Base-by-base conservation (phyloP, 2,113 vertebrate species). In the Vidua chalybeata region DNA sequence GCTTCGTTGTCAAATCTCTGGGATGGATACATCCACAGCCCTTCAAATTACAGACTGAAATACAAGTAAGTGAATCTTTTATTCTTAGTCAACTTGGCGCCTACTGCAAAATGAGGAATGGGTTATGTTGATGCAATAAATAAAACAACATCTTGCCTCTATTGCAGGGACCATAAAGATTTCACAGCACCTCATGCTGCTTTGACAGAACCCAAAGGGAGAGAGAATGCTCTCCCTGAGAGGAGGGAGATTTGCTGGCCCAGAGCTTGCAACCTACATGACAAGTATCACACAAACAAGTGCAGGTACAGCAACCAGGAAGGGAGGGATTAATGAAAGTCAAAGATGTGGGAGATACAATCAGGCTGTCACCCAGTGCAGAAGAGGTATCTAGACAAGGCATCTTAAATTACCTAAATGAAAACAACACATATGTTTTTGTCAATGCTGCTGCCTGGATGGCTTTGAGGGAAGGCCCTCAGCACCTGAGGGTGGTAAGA, bases 291-390 rank as follows among this genome's bases (percentile, higher is more conserved):
- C 33, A 87, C 48, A 95, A 95, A 94, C 86, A 92, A 82, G 62
- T 56, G 56, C 67, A 90, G 84, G 64, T 63, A 80, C 0, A 89
- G 80, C 66, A 92, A n/a, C 61, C 95, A 97, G 95, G 95, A 95
- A 97, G 89, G 94, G 95, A 95, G 94, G 95, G 94, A 96, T 91
- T 92, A 92, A 94, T 95, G 89, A 89, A 93, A 96, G 91, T 89
- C 84, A 76, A 68, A 89, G 91, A 80, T 68, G 68, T 1, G 1
- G 76, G 61, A 93, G 93, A 97, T 96, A 94, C 69, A 61, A 95
- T 95, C 93, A 91, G 39, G 73, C 37, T 87, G 89, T 89, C 66
- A 95, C n/a, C 28, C 74, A 68, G 23, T 41, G 63, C 77, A 89
- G 39, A 56, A 82, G 43, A 90, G 61, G 13, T 93, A 96, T 92